Conservation (phyloP, 2,113 vertebrate genomes). For the Phrynosoma platyrhinos region DNA sequence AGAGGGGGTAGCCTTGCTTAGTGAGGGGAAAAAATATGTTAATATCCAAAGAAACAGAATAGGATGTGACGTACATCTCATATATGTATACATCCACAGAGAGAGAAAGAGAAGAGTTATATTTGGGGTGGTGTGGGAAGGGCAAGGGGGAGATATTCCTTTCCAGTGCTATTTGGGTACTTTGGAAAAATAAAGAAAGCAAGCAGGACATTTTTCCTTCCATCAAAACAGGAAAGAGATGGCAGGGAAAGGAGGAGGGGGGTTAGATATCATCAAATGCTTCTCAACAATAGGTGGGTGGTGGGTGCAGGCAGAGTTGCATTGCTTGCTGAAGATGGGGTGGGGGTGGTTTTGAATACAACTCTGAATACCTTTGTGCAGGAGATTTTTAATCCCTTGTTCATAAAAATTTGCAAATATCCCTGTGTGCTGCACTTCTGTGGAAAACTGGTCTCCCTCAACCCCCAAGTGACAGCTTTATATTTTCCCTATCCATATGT, state of each 20-base stretch:
- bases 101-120: conserved; percentile 32
- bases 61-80: conserved; percentile 67
- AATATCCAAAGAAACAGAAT: conserved; percentile 69
- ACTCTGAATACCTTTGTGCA: conserved; percentile 1
- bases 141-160: conserved; percentile 73
- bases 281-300: conserved; percentile 60
- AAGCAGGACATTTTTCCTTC: conserved; percentile 82
- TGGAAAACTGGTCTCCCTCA: conserved; percentile 21
- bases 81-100: conserved; percentile 14
- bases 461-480: not conserved
- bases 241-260: conserved; percentile 64
- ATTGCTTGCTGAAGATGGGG: conserved; percentile 58
- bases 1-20: conserved; percentile 49
- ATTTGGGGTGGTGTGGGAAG: conserved; percentile 67
- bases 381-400: conserved; percentile 29
- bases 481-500: conserved; percentile 33
- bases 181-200: conserved; percentile 86
- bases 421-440: not conserved
- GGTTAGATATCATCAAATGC: conserved; percentile 63
- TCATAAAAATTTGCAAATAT: not conserved
- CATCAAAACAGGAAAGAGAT: conserved; percentile 85
- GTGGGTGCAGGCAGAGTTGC: conserved; percentile 62
- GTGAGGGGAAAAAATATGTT: conserved; percentile 72
- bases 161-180: conserved; percentile 77
- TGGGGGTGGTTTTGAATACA: not conserved